Base-by-base conservation (phyloP, 1,140 invertebrate genomes). In the Musca domestica region DNA sequence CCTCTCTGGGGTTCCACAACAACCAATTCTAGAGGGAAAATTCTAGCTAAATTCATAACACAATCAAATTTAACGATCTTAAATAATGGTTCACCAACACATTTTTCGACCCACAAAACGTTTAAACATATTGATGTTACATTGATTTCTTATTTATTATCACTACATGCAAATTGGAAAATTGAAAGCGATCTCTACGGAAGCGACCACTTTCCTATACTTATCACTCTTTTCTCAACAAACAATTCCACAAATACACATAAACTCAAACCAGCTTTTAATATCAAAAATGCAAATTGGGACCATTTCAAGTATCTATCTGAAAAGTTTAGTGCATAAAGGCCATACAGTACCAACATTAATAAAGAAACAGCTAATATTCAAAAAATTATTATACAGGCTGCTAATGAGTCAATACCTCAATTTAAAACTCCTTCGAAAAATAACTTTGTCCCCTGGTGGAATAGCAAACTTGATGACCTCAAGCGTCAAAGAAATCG, bases 401-500 rank as follows among this genome's bases (percentile, higher is more conserved):
- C n/a, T n/a, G n/a, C n/a, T n/a, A n/a, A n/a, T n/a, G n/a, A n/a
- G n/a, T n/a, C n/a, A n/a, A n/a, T n/a, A n/a, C n/a, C n/a, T n/a
- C 25, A 63, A 34, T 2, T 65, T 63, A 41, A 30, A 30, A 9
- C 9, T 30, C 27, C 9, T 30, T 30, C 3, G 3, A 30, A 30
- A 3, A 30, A 30, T 3, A 30, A 3, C 9, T 30, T 30, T 30
- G 27, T 30, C 9, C 27, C 27, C 3, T 70, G 66, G 64, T 70
- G 66, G 66, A 41, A 56, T 49, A 20, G 34, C 25, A 56, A 64
- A 34, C 34, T 70, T 9, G 30, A 72, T 46, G 22, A 66, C 41
- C 20, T 68, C 0, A 72, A 70, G 52, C 47, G 61, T n/a, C 17
- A 23, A 9, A 68, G 66, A 56, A 68, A 67, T 41, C 25, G 41